Conservation (phyloP, 2,888 invertebrate species). For the Thymelicus acteon region DNA sequence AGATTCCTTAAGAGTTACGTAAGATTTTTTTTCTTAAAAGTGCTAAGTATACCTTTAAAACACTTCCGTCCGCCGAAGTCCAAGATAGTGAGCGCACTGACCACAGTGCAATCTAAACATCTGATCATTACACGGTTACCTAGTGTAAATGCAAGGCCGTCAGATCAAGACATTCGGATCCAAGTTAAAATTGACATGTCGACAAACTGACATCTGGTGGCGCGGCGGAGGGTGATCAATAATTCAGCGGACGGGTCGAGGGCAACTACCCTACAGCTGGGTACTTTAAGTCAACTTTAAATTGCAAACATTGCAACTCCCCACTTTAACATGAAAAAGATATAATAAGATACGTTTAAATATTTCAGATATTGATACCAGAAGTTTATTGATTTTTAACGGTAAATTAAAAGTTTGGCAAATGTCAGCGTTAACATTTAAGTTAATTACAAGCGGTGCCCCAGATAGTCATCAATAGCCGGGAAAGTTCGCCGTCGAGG, state of each 20-base stretch:
- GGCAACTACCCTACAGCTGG: neutral
- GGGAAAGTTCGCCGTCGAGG: neutral
- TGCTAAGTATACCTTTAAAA: no score
- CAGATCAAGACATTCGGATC: no score
- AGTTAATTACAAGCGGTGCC: neutral
- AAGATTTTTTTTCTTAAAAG: no score
- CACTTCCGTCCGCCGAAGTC: no score
- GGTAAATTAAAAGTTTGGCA: neutral
- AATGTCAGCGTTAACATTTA: neutral
- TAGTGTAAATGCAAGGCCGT: neutral
- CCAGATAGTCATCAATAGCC: neutral
- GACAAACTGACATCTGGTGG: neutral
- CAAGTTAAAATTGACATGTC: slow-evolving; percentile 7
- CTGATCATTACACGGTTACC: no score
- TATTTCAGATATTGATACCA: no score
- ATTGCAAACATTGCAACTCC: neutral
- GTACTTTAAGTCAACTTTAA: neutral
- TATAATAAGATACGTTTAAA: no score
- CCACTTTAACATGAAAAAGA: no score
- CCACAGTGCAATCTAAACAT: no score
- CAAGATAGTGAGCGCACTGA: no score
- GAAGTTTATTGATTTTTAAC: no score
- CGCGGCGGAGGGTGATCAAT: slow-evolving; percentile 1
- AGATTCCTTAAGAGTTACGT: no score
- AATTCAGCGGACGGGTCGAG: neutral